Evolutionary conservation across 64 coral and sea anemone genomes (phyloP).

Genomic region (Pachyseris speciosa): DNA sequence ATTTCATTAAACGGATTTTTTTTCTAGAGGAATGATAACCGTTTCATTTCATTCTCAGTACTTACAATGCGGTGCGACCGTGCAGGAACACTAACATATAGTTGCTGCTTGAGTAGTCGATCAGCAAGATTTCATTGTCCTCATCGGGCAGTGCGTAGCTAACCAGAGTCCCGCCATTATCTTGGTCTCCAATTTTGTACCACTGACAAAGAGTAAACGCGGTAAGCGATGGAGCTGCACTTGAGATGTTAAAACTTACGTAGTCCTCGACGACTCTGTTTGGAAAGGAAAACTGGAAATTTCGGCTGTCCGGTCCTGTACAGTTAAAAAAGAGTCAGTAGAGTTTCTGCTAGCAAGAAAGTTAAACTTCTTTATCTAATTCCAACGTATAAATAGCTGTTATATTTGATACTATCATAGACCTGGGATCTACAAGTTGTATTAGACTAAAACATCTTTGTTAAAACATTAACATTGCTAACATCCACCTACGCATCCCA

Average conservation of each 20-base stretch:
- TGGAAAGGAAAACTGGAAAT: background rate
- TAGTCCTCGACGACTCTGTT: background rate
- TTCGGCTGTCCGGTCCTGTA: background rate
- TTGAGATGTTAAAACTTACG: background rate
- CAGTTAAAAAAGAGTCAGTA: background rate
- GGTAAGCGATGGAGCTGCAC: background rate
- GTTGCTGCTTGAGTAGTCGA: background rate
- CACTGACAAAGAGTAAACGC: constrained; percentile 13
- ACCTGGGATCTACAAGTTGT: too few species aligned
- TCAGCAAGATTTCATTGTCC: background rate
- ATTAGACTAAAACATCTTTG: too few species aligned
- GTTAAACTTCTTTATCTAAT: too few species aligned
- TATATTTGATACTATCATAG: too few species aligned
- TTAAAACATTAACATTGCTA: too few species aligned
- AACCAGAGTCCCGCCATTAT: background rate
- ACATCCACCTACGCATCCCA: too few species aligned
- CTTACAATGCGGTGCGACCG: background rate
- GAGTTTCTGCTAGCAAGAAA: too few species aligned
- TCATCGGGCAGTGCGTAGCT: background rate
- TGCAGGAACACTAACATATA: too few species aligned
- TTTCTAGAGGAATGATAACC: too few species aligned
- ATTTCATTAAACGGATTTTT: too few species aligned
- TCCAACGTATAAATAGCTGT: too few species aligned
- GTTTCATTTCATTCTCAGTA: too few species aligned
- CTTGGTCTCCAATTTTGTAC: background rate